Evolutionary conservation across 2,113 vertebrate genomes (phyloP).

Genomic region (Lethenteron reissneri): DNA sequence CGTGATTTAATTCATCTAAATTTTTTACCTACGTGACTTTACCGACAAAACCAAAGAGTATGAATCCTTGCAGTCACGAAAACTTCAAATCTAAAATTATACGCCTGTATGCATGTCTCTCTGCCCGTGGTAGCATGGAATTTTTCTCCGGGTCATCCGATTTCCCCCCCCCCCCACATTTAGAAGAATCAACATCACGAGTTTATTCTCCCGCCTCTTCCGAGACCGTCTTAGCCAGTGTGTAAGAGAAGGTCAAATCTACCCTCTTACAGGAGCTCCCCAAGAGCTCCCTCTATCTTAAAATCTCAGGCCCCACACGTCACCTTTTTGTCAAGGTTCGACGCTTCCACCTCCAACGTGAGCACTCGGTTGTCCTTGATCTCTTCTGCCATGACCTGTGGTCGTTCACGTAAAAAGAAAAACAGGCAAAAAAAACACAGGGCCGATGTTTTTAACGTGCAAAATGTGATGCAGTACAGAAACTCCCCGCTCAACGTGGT

Average conservation of each 20-base stretch:
- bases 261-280: background rate
- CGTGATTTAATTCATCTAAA: no score
- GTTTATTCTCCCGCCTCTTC: background rate
- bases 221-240: background rate
- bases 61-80: no score
- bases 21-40: no score
- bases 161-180: background rate
- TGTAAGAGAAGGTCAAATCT: background rate
- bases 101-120: background rate
- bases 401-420: background rate
- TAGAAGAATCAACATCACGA: background rate
- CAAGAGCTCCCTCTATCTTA: no score
- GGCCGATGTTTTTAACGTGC: no score
- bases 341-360: slow-evolving; percentile 46
- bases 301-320: background rate
- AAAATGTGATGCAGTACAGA: no score
- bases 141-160: background rate
- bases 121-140: no score
- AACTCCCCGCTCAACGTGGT: no score
- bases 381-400: slow-evolving; percentile 53
- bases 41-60: no score
- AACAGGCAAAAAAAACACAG: background rate
- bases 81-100: no score
- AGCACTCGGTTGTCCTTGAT: slow-evolving; percentile 51
- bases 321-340: slow-evolving; percentile 71